Conservation (phyloP, 2,113 vertebrate species). For the Hippocampus barbouri region DNA sequence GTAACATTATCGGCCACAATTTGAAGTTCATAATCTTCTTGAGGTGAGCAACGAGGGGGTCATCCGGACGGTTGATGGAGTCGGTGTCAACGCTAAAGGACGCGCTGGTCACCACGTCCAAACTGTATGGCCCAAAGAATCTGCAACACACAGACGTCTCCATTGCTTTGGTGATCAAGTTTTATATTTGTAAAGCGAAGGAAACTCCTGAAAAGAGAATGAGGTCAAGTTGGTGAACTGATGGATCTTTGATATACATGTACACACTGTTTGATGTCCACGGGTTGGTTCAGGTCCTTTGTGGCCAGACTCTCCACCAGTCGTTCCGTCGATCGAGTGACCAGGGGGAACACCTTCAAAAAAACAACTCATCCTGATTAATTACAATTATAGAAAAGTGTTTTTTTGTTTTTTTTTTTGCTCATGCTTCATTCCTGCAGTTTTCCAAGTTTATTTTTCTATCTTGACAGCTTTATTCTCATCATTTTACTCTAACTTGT, state of each 20-base stretch:
- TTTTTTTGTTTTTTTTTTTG: neutral
- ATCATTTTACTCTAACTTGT: no score
- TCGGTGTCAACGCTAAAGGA: constrained; percentile 9
- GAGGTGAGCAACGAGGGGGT: neutral
- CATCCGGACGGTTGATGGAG: constrained; percentile 6
- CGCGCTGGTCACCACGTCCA: constrained; percentile 11
- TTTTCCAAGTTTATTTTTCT: no score
- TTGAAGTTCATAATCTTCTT: neutral
- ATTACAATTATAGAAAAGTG: neutral
- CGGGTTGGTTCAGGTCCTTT: neutral
- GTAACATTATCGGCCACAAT: neutral
- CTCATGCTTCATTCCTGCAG: neutral
- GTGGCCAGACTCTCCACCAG: neutral
- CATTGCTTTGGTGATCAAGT: no score
- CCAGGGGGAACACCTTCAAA: neutral
- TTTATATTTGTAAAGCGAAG: no score
- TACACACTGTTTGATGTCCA: constrained; percentile 15
- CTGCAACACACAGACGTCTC: neutral
- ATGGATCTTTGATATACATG: neutral
- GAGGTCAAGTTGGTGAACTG: neutral
- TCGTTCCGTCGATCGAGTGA: neutral
- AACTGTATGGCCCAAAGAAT: constrained; percentile 5
- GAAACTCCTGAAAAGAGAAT: neutral
- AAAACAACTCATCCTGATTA: neutral
- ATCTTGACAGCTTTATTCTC: no score